Evolutionary conservation across 1,140 invertebrate species (phyloP).

Genomic region (Arctopsyche grandis): DNA sequence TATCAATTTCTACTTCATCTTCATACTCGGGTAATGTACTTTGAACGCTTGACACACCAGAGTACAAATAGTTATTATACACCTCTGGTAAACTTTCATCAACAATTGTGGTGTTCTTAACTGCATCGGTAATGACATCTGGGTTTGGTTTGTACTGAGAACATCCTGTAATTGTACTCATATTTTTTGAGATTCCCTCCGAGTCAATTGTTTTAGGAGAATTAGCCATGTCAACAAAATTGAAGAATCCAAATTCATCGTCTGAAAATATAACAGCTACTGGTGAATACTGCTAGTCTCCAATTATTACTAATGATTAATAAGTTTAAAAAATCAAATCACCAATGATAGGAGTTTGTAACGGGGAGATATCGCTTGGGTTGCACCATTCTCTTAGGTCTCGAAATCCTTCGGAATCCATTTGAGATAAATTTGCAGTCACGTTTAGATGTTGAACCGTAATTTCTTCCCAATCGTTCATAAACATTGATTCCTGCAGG

Average conservation of each 20-base stretch:
- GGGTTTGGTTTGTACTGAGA: background rate
- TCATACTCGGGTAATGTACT: background rate
- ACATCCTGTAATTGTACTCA: background rate
- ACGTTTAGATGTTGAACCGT: background rate
- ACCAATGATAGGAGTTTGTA: conserved; percentile 44
- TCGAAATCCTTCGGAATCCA: conserved; percentile 54
- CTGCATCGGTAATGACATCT: background rate
- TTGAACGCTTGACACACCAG: background rate
- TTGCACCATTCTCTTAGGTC: conserved; percentile 50
- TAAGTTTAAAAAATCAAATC: conserved; percentile 27
- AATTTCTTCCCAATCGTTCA: background rate
- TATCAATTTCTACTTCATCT: conserved; percentile 12
- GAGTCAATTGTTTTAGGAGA: background rate
- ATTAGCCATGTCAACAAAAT: conserved; percentile 32
- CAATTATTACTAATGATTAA: background rate
- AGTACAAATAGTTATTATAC: background rate
- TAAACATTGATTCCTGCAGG: background rate
- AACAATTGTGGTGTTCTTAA: background rate
- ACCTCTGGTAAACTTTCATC: background rate
- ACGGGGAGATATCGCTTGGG: background rate
- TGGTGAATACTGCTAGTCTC: conserved; percentile 8
- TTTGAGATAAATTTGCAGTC: background rate
- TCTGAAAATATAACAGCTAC: conserved; percentile 21
- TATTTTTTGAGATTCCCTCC: conserved; percentile 1
- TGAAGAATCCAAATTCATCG: background rate